Percentiles rank a stretch among this genome's conserved stretches.
Evolutionary conservation across 2,113 vertebrate genomes (phyloP).

Genomic region (Ptyas mucosa): DNA sequence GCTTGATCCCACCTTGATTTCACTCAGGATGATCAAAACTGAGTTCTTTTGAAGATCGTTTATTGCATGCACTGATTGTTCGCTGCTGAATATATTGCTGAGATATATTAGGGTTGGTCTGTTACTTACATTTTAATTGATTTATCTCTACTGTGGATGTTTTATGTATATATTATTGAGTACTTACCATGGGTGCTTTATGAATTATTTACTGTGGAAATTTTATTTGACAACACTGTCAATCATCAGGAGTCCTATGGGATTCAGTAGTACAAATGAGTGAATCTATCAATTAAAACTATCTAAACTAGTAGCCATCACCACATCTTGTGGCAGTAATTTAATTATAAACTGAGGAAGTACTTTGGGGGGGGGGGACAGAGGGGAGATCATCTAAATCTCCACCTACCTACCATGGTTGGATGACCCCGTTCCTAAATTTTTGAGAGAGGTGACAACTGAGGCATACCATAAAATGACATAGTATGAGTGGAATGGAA

Average conservation of each 20-base stretch:
- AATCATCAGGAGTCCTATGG: not conserved
- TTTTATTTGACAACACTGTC: not conserved
- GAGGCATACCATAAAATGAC: not conserved
- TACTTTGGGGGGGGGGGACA: not conserved
- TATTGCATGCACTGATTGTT: not conserved
- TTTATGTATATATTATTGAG: not conserved
- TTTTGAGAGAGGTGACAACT: not conserved
- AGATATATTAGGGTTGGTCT: not conserved
- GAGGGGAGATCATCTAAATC: not conserved
- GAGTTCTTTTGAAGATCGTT: not conserved
- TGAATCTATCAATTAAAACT: not conserved
- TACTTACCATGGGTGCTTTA: not conserved
- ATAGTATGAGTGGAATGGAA: not conserved
- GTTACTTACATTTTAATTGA: not conserved
- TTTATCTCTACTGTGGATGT: not conserved
- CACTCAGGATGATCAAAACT: not conserved
- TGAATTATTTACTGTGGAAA: not conserved
- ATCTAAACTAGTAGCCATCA: not conserved
- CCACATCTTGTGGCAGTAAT: not conserved
- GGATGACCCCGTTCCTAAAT: not conserved
- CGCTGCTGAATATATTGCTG: not conserved
- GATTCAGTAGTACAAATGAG: not conserved
- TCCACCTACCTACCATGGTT: not conserved
- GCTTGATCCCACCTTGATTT: not conserved
- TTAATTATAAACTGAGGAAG: not conserved